Evolutionary conservation across 2,113 vertebrate species (phyloP), one percentile per base, ranked within the genome.

Genomic region (Eupsittula cactorum): DNA sequence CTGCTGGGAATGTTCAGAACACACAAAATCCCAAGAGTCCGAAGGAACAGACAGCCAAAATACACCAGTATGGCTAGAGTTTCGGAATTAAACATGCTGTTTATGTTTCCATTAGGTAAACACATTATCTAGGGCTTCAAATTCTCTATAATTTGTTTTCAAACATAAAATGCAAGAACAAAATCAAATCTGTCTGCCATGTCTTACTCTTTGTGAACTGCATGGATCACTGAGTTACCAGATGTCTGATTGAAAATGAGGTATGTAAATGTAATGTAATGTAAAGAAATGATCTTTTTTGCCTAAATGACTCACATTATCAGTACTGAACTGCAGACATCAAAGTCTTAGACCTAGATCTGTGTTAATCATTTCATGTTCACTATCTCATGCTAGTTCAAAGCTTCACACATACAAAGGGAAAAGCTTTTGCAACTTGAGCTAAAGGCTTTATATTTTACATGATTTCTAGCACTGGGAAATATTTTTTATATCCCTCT

Each of bases 1-100:
- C 77, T 96, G 93, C 93, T 96, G 92, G 94, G 90, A 95, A 95
- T 3, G 9, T 76, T 95, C 87, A 90, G 87, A 91, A 96, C 88
- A 74, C 33, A 92, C 50, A 70, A 92, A 97, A 96, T 91, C 94
- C 94, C 94, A 42, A 83, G 91, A 92, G 94, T 37, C 88, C 77
- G 55, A 55, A 60, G 79, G 70, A 95, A 57, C 44, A 67, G 52
- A 10, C 68, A 63, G 87, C 89, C 86, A 93, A 91, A 96, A 86
- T 57, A n/a, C 69, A 90, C 68, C 84, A 91, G 4, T 14, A 47
- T 20, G 76, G 90, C 68, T 31, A 42, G 67, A 85, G 91, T 64
- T 70, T 80, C 53, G 24, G 76, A 82, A 90, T 71, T 69, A 76
- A 90, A 74, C 69, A 1, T 6, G 3, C n/a, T 92, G 87, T 95